Evolutionary conservation across 35 echinoderm and acorn worm species (phyloP).

Genomic region (Heliocidaris tuberculata): DNA sequence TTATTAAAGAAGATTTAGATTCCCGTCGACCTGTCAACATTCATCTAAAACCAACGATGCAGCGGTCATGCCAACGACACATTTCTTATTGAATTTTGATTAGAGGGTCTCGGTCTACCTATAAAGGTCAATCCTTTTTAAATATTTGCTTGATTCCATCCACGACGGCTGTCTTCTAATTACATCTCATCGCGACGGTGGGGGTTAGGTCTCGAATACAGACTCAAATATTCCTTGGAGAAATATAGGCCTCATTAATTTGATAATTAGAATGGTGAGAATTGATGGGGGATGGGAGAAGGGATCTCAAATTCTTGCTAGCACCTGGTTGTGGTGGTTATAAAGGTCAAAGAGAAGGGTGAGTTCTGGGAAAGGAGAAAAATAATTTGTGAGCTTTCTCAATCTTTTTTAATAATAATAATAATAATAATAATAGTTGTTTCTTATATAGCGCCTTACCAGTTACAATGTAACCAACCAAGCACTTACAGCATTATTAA

Average conservation of each 20-base stretch:
- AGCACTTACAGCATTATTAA: too few relatives aligned
- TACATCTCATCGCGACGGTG: neutral
- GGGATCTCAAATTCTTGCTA: too few relatives aligned
- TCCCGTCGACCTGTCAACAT: neutral
- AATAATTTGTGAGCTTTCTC: too few relatives aligned
- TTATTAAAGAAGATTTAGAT: too few relatives aligned
- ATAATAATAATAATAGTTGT: too few relatives aligned
- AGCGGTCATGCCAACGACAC: neutral
- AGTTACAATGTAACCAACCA: too few relatives aligned
- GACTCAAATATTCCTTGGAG: neutral
- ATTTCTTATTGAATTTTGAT: constrained; percentile 19
- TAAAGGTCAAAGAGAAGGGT: too few relatives aligned
- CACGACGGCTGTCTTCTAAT: neutral
- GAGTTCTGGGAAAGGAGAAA: too few relatives aligned
- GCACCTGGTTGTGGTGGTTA: too few relatives aligned
- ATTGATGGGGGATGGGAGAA: neutral
- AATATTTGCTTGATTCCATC: neutral
- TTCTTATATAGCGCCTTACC: too few relatives aligned
- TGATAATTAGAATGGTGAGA: neutral
- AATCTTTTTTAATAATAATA: too few relatives aligned
- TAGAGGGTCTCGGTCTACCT: neutral
- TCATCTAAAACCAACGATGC: neutral
- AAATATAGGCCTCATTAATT: neutral
- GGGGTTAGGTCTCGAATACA: neutral
- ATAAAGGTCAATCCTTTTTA: constrained; percentile 18